phyloP scores from a whole-genome alignment of 2,797 vertebrate genomes.

The Petrocephalus sullivani region DNA sequence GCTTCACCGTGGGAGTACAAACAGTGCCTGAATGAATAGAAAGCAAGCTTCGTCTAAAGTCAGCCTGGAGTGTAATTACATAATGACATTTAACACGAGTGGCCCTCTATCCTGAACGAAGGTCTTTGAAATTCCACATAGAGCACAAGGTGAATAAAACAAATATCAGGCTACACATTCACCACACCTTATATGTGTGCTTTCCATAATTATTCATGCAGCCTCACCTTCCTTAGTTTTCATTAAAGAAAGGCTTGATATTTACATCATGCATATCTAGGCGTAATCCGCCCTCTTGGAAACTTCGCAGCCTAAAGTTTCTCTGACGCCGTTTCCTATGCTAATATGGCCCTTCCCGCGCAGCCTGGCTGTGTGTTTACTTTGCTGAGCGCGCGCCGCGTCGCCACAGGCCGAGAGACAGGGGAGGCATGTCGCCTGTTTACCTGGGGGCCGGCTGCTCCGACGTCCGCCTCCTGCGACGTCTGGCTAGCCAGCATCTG shows the following conservation, averaged over 20 bases:
- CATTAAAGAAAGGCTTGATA: slow-evolving; percentile 69
- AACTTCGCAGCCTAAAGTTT: slow-evolving; percentile 53
- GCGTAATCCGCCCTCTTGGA: slow-evolving; percentile 30
- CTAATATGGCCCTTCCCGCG: slow-evolving; percentile 41
- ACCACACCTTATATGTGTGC: slow-evolving; percentile 24
- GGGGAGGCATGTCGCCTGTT: slow-evolving; percentile 55
- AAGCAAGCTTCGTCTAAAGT: slow-evolving; percentile 25
- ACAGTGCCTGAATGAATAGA: not conserved
- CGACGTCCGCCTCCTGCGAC: slow-evolving; percentile 56
- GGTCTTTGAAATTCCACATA: slow-evolving; percentile 43
- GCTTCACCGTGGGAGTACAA: slow-evolving; percentile 31
- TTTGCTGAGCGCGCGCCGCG: slow-evolving; percentile 67
- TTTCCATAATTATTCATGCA: slow-evolving; percentile 39
- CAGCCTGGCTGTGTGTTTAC: slow-evolving; percentile 59
- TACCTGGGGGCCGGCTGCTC: slow-evolving; percentile 73
- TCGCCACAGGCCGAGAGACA: slow-evolving; percentile 62
- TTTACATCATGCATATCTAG: slow-evolving; percentile 40
- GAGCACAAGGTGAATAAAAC: slow-evolving; percentile 43
- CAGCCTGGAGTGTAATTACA: slow-evolving; percentile 45
- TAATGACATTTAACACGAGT: slow-evolving; percentile 49
- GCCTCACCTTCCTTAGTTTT: slow-evolving; percentile 34
- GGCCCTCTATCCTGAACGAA: slow-evolving; percentile 41
- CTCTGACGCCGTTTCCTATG: slow-evolving; percentile 52
- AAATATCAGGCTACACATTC: slow-evolving; percentile 32
- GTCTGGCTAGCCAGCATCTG: slow-evolving; percentile 78